Evolutionary conservation across 2,888 invertebrate species (phyloP).

Genomic region (Aricia artaxerxes): DNA sequence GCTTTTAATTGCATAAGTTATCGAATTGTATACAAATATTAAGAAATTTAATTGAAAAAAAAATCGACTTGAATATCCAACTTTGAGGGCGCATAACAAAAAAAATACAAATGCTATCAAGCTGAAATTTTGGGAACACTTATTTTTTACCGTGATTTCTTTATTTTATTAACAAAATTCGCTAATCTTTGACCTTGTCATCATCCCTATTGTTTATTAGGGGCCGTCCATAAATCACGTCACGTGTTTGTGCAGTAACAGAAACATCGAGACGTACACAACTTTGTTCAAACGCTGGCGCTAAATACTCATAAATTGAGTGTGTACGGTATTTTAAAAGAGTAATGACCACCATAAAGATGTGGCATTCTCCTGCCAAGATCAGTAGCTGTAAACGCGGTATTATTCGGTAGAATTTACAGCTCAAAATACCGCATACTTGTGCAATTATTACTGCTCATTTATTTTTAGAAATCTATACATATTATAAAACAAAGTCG

Average conservation of each 20-base stretch:
- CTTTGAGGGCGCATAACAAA: too few species aligned
- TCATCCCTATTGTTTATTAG: neutral
- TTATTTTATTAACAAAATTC: too few species aligned
- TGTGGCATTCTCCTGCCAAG: constrained; percentile 38
- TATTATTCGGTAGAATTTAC: constrained; percentile 43
- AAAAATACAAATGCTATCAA: too few species aligned
- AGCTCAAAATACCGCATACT: constrained; percentile 49
- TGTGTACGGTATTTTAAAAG: constrained; percentile 25
- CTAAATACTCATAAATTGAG: constrained; percentile 25
- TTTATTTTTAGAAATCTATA: neutral
- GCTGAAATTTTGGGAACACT: too few species aligned
- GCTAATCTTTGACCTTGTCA: too few species aligned
- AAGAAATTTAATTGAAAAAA: too few species aligned
- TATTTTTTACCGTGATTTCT: too few species aligned
- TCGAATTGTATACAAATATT: too few species aligned
- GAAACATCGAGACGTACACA: neutral
- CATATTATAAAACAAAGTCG: too few species aligned
- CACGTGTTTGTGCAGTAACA: neutral
- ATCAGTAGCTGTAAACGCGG: constrained; percentile 41
- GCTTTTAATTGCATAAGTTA: too few species aligned
- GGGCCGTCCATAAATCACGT: neutral
- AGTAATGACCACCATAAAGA: constrained; percentile 23
- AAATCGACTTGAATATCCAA: too few species aligned
- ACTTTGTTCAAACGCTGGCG: neutral
- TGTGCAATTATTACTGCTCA: neutral